Evolutionary conservation across 2,113 vertebrate species (phyloP).

Genomic region (Thymallus thymallus): DNA sequence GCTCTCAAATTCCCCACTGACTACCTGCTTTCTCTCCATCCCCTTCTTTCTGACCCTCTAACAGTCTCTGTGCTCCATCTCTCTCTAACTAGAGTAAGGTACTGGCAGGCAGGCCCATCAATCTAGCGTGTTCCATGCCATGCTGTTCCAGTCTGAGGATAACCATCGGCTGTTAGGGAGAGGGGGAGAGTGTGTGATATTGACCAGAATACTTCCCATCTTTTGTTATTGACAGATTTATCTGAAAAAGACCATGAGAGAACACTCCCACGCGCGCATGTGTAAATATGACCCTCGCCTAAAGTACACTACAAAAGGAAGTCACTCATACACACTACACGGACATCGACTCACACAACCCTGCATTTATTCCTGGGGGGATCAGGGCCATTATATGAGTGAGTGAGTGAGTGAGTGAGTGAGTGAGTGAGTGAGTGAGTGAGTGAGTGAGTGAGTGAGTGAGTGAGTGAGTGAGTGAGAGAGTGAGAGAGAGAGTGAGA

Average conservation of each 20-base stretch:
- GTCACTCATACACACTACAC: neutral
- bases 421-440: too few relatives aligned
- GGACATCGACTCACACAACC: neutral
- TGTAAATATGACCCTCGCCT: too few relatives aligned
- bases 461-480: too few relatives aligned
- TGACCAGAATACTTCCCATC: neutral
- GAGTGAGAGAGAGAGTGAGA: too few relatives aligned
- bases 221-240: neutral
- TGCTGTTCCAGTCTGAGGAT: too few relatives aligned
- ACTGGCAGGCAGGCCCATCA: too few relatives aligned
- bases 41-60: neutral
- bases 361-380: slow-evolving; percentile 25
- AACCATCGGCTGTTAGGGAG: too few relatives aligned
- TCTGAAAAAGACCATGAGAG: neutral
- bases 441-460: too few relatives aligned
- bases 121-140: too few relatives aligned
- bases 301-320: neutral
- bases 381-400: slow-evolving; percentile 48
- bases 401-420: neutral
- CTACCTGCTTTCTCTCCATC: neutral
- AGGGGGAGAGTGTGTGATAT: neutral
- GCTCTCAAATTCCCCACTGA: neutral
- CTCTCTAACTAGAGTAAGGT: too few relatives aligned
- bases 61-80: too few relatives aligned
- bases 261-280: neutral